A percentile compares a stretch with the other conserved stretches of the same genome.
These are phyloP conservation scores for Proterorhinus semilunaris DNA, from an alignment of 2,113 vertebrate species.

Conservation along the genomic window DNA sequence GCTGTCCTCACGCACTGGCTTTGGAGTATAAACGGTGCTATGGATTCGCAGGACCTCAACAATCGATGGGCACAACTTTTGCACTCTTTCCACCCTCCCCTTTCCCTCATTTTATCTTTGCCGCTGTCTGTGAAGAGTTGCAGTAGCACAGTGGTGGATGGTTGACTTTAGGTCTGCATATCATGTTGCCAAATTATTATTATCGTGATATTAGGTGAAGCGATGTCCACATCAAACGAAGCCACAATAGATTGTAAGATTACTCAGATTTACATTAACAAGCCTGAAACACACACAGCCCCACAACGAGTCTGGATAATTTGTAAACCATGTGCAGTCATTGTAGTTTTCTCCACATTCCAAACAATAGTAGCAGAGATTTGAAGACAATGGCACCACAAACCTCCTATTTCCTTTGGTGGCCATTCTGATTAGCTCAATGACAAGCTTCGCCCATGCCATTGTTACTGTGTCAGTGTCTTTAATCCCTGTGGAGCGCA, in stretches of 20 bases:
- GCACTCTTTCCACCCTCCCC: constrained; percentile 22
- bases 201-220: too few species aligned
- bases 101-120: constrained; percentile 31
- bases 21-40: constrained; percentile 69
- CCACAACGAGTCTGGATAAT: constrained; percentile 14
- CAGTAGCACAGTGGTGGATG: background rate
- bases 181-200: too few species aligned
- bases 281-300: constrained; percentile 13
- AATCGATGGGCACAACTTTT: constrained; percentile 64
- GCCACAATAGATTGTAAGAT: too few species aligned
- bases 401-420: constrained; percentile 62
- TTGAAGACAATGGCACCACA: constrained; percentile 60
- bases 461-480: constrained; percentile 64
- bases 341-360: constrained; percentile 38
- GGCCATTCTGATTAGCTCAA: constrained; percentile 59
- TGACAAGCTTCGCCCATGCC: constrained; percentile 52
- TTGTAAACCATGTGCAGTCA: constrained; percentile 48
- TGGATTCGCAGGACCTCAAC: constrained; percentile 59
- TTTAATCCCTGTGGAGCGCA: constrained; percentile 47
- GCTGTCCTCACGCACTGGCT: constrained; percentile 40
- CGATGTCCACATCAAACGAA: too few species aligned
- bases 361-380: constrained; percentile 51
- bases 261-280: too few species aligned
- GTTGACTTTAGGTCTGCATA: background rate
- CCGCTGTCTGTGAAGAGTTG: background rate